phyloP scores from a whole-genome alignment of 2,888 invertebrate genomes.

The Coelogynopora nodosa region DNA sequence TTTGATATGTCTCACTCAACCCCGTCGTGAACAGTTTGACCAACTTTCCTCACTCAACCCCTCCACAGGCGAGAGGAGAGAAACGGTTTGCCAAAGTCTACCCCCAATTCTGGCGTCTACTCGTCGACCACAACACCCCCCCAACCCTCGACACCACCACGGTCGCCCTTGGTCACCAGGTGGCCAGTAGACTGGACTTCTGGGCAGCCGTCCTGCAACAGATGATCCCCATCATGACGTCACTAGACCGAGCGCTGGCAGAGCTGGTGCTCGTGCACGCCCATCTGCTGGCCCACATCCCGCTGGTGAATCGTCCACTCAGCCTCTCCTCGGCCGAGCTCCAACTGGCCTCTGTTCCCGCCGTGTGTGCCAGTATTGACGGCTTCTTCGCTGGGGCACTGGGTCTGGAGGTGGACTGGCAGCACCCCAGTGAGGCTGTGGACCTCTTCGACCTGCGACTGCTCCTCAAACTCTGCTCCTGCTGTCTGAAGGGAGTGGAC shows the following conservation, averaged over 20 bases:
- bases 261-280: not conserved
- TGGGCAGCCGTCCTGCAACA: not conserved
- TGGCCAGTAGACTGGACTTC: not conserved
- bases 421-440: not conserved
- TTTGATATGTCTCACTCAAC: too few species aligned
- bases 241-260: not conserved
- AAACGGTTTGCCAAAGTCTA: not conserved
- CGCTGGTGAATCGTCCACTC: not conserved
- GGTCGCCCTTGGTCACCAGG: not conserved
- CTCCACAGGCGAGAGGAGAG: not conserved
- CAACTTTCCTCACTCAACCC: too few species aligned
- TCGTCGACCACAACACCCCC: not conserved
- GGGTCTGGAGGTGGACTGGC: not conserved
- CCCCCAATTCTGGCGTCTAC: not conserved
- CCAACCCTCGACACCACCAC: not conserved
- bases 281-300: not conserved
- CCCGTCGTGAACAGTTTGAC: too few species aligned
- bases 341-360: too few species aligned
- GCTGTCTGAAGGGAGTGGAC: too few species aligned
- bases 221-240: not conserved
- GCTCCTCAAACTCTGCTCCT: not conserved
- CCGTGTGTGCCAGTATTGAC: too few species aligned
- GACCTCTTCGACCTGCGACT: not conserved
- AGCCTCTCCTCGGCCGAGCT: not conserved
- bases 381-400: too few species aligned